Base-by-base conservation (phyloP, 2,113 vertebrate genomes). In the Microtus pennsylvanicus region DNA sequence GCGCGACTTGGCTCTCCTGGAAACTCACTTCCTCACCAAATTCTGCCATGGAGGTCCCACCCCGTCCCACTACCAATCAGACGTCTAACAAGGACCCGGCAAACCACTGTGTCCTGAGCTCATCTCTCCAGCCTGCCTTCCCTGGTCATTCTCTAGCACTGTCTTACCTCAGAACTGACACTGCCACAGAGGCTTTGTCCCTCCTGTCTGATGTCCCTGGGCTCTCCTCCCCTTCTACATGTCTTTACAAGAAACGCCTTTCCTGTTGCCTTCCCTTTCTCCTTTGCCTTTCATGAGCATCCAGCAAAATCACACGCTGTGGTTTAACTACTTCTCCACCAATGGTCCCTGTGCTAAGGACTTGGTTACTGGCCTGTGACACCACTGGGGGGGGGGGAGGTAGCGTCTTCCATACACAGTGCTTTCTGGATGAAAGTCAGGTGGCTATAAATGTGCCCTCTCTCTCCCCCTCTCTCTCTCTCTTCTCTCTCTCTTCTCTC, bases 11-110 rank as follows among this genome's bases (percentile, higher is more conserved):
- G 61, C 7, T 77, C 45, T 91, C 50, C 78, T 61, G 3, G 13
- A 91, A 19, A 63, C 50, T 16, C 58, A 90, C 19, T 95, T 88
- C 76, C 80, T 89, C 52, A 90, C 90, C 11, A 87, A 17, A 17
- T 14, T 74, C 50, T 74, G 82, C 4, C 72, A 67, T 80, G 69
- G 55, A 93, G 26, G 42, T 80, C 90, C 63, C 16, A 74, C 7
- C 26, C 83, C 26, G 12, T 17, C 90, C 80, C 45, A 24, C 9
- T 70, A 85, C 50, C 7, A 74, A 28, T 12, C 12, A 50, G 76
- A n/a, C 50, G 12, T 58, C 81, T 86, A 26, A 88, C 52, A 89
- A 47, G 58, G 67, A 47, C 89, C 70, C 58, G 38, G 87, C 30
- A 69, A 81, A 76, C 67, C 35, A 82, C 78, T 75, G 47, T 33